phyloP scores from a whole-genome alignment of 2,113 vertebrate genomes.

The Pedionomus torquatus region DNA sequence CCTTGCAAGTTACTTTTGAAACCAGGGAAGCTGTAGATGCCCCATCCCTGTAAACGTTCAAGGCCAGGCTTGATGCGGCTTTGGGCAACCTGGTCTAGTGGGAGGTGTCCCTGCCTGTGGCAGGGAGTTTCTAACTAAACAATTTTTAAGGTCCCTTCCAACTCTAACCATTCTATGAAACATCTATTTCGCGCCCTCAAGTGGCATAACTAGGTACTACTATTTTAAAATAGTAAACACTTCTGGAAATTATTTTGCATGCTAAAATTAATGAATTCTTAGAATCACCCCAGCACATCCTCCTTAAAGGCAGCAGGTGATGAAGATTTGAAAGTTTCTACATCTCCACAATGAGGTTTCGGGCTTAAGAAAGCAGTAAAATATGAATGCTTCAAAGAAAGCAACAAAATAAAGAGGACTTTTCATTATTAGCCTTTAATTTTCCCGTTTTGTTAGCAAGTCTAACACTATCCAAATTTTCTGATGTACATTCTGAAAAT shows the following conservation, averaged over 20 bases:
- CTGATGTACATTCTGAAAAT: not conserved
- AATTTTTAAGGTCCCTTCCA: not conserved
- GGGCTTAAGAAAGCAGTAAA: not conserved
- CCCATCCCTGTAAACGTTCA: not conserved
- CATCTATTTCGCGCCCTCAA: not conserved
- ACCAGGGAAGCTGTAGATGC: not conserved
- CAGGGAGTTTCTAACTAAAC: not conserved
- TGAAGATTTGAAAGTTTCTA: not conserved
- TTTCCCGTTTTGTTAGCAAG: not conserved
- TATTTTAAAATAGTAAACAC: not conserved
- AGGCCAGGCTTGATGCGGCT: not conserved
- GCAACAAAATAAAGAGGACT: not conserved
- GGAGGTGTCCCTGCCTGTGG: not conserved
- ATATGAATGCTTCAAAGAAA: not conserved
- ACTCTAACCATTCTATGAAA: not conserved
- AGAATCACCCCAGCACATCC: not conserved
- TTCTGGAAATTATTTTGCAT: not conserved
- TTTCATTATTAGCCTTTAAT: not conserved
- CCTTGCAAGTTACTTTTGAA: not conserved
- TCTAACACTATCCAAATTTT: not conserved
- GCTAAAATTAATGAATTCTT: not conserved
- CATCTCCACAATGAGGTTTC: not conserved
- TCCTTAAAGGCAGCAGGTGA: not conserved
- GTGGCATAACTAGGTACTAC: not conserved
- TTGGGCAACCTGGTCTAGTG: not conserved